phyloP scores from a whole-genome alignment of 2,113 vertebrate genomes.

The Lethenteron camtschaticum region DNA sequence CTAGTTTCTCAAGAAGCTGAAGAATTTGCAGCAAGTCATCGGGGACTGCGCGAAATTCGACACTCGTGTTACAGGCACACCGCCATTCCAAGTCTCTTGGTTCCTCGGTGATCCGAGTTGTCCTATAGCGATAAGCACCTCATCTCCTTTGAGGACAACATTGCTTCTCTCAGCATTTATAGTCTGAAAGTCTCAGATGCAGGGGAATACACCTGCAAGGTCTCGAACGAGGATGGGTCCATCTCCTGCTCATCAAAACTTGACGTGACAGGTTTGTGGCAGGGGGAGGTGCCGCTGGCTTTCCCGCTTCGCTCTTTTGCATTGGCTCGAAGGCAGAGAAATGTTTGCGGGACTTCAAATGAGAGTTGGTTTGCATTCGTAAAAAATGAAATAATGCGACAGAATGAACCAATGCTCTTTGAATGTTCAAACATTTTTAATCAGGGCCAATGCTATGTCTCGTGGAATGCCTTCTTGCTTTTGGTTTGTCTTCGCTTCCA shows the following conservation, averaged over 20 bases:
- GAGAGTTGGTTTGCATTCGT: no score
- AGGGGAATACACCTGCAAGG: not conserved
- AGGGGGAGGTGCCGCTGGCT: no score
- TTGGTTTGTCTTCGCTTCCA: no score
- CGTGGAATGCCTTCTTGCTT: no score
- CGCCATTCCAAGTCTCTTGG: slow-evolving; percentile 1
- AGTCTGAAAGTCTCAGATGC: slow-evolving; percentile 1
- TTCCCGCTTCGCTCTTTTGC: no score
- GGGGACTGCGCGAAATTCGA: not conserved
- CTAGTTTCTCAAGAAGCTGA: not conserved
- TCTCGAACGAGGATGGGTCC: not conserved
- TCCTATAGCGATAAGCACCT: not conserved
- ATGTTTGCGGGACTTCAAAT: no score
- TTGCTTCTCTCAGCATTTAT: not conserved
- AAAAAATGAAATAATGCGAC: no score
- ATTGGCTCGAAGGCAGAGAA: no score
- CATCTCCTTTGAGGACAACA: slow-evolving; percentile 2
- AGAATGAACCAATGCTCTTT: no score
- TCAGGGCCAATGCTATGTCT: no score
- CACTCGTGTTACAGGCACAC: not conserved
- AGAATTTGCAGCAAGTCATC: not conserved
- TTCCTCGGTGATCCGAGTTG: not conserved
- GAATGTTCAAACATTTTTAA: no score
- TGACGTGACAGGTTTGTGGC: slow-evolving; percentile 2
- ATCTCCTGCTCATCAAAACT: not conserved